These are phyloP conservation scores for Hedya salicella DNA, from an alignment of 2,888 invertebrate species.

Conservation along the genomic window DNA sequence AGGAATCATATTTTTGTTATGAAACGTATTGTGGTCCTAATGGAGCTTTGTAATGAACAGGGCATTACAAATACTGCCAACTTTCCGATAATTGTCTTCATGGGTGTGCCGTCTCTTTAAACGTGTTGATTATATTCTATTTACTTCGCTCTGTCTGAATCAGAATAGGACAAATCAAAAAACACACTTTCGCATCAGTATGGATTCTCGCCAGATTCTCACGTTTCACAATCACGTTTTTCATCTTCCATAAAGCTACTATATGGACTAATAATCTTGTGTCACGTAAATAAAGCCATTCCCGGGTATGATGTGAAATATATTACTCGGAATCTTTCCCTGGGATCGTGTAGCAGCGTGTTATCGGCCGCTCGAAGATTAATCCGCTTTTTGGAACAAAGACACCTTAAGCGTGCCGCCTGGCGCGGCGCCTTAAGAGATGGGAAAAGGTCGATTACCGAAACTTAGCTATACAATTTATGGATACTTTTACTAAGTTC, in stretches of 20 bases:
- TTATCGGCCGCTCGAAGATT: slow-evolving; percentile 35
- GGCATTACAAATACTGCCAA: no score
- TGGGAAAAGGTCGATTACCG: slow-evolving; percentile 20
- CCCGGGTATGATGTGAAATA: slow-evolving; percentile 32
- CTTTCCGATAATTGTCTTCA: no score
- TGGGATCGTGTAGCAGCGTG: slow-evolving; percentile 32
- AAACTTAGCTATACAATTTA: not conserved
- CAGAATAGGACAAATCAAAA: no score
- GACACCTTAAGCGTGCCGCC: slow-evolving; percentile 34
- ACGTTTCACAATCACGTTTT: not conserved
- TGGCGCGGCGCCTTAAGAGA: slow-evolving; percentile 24
- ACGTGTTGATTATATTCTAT: no score
- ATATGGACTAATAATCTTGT: slow-evolving; percentile 16
- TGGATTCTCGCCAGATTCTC: not conserved
- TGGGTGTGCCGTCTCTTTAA: no score
- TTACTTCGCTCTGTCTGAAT: no score
- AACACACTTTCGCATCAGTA: no score
- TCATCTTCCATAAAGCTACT: not conserved
- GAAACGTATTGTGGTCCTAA: no score
- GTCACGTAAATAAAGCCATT: slow-evolving; percentile 30
- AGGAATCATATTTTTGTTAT: no score
- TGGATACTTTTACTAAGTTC: no score
- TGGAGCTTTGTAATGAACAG: no score
- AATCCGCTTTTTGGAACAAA: slow-evolving; percentile 39
- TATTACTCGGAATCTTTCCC: slow-evolving; percentile 31